Evolutionary conservation across 2,797 vertebrate genomes (phyloP).

Genomic region (Rhodeus uyekii): DNA sequence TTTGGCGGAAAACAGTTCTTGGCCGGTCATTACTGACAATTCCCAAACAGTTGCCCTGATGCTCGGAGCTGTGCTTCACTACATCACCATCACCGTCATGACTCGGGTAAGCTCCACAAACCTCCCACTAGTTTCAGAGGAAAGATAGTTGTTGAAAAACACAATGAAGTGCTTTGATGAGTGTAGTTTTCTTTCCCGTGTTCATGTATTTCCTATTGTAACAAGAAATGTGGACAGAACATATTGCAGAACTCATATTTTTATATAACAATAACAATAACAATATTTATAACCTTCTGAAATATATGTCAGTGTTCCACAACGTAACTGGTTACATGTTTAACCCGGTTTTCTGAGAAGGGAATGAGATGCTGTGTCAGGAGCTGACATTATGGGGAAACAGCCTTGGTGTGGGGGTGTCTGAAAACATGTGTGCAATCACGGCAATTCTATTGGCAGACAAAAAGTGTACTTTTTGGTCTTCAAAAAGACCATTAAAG

Average conservation of each 20-base stretch:
- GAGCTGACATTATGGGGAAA: not conserved
- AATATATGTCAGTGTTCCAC: not conserved
- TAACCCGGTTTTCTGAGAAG: not conserved
- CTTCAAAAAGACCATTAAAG: not conserved
- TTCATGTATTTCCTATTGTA: not conserved
- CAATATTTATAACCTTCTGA: too few relatives aligned
- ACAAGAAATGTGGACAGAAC: not conserved
- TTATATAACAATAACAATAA: too few relatives aligned
- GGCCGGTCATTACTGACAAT: constrained; percentile 71
- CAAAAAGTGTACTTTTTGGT: too few relatives aligned
- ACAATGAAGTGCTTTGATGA: not conserved
- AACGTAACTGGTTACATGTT: not conserved
- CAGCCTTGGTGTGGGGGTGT: not conserved
- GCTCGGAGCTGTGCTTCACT: constrained; percentile 88
- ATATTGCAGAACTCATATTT: not conserved
- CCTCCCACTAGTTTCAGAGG: not conserved
- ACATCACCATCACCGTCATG: constrained; percentile 87
- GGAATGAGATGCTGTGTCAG: not conserved
- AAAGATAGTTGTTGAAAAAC: not conserved
- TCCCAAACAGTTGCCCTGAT: constrained; percentile 79
- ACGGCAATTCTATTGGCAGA: not conserved
- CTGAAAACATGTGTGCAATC: not conserved
- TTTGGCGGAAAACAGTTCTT: constrained; percentile 68
- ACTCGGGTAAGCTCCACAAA: constrained; percentile 78
- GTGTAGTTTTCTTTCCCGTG: not conserved